Percentiles rank a stretch among this genome's conserved stretches.
Evolutionary conservation across 2,797 vertebrate genomes (phyloP).

Genomic region (Australoheros facetus): DNA sequence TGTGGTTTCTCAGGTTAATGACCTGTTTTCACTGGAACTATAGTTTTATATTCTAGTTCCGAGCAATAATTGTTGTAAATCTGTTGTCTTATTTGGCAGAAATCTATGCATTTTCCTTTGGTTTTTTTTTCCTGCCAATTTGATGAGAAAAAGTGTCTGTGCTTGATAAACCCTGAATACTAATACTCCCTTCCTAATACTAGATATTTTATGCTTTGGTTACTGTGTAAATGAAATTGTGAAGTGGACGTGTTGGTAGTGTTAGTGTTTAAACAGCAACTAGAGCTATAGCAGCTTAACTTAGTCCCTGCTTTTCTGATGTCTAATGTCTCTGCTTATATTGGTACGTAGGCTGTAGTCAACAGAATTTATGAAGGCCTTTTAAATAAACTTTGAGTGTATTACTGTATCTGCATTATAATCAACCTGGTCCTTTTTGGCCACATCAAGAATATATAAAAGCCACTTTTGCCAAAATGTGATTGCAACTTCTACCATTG

Average conservation of each 20-base stretch:
- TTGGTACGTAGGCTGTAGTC: too few relatives aligned
- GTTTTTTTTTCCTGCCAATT: not conserved
- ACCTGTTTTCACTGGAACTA: not conserved
- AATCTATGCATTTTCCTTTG: not conserved
- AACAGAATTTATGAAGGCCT: too few relatives aligned
- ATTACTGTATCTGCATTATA: too few relatives aligned
- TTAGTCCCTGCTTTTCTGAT: too few relatives aligned
- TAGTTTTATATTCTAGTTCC: not conserved
- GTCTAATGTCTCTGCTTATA: too few relatives aligned
- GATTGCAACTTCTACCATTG: too few relatives aligned
- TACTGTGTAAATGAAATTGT: not conserved
- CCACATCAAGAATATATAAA: too few relatives aligned
- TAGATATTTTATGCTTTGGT: not conserved
- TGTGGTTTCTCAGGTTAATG: not conserved
- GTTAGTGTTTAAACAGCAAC: not conserved
- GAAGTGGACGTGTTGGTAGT: fast-evolving
- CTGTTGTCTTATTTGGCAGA: not conserved
- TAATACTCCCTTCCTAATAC: not conserved
- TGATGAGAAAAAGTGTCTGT: not conserved
- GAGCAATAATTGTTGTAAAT: not conserved
- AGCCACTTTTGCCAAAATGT: too few relatives aligned
- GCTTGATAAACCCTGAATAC: not conserved
- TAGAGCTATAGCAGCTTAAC: too few relatives aligned
- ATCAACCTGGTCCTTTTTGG: too few relatives aligned
- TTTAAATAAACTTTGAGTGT: too few relatives aligned